These are phyloP conservation scores for Discoglossus pictus DNA, from an alignment of 2,797 vertebrate genomes.

Conservation along the genomic window DNA sequence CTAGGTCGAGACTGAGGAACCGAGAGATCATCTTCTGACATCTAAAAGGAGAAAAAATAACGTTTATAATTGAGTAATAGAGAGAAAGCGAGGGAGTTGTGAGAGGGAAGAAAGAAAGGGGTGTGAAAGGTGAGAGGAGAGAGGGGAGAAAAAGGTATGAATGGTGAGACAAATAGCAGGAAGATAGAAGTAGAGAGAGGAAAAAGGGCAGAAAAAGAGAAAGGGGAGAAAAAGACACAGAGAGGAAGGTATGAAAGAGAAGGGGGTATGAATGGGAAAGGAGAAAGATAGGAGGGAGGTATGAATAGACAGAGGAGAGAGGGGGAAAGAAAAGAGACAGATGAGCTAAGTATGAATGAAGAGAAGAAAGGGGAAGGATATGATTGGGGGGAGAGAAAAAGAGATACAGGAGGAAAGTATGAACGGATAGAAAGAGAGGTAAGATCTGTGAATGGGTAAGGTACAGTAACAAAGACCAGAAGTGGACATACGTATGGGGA, in stretches of 20 bases:
- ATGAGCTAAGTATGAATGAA: no score
- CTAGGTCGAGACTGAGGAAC: constrained; percentile 84
- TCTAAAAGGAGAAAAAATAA: constrained; percentile 59
- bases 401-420: not conserved
- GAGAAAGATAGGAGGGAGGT: no score
- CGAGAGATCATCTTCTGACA: constrained; percentile 80
- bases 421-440: no score
- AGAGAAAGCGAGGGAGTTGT: not conserved
- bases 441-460: no score
- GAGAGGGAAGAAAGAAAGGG: not conserved
- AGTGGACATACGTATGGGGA: no score
- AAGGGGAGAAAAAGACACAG: no score
- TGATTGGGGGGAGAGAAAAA: not conserved
- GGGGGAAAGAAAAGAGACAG: no score
- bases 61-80: not conserved
- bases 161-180: not conserved
- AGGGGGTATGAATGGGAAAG: no score
- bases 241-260: no score
- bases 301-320: no score
- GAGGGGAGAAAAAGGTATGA: not conserved
- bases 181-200: not conserved
- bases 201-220: not conserved
- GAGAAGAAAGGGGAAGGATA: not conserved
- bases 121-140: no score
- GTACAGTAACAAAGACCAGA: no score